phyloP scores from a whole-genome alignment of 2,888 invertebrate species.

The Cryptosula pallasiana region DNA sequence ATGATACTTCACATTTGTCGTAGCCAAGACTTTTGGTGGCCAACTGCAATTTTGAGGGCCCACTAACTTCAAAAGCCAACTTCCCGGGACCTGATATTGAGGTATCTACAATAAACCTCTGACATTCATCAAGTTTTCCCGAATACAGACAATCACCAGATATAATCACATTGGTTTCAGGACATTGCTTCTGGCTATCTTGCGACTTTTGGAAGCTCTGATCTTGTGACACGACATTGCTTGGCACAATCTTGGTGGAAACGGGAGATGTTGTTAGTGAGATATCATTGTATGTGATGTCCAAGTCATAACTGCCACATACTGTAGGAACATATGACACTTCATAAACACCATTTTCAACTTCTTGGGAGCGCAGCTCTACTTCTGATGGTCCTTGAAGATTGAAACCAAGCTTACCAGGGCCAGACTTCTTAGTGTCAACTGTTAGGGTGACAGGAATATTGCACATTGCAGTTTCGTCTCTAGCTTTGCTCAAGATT shows the following conservation, averaged over 20 bases:
- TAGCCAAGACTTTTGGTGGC: slow-evolving; percentile 71
- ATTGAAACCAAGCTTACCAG: slow-evolving; percentile 90
- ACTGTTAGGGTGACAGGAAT: slow-evolving; percentile 43
- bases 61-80: slow-evolving; percentile 77
- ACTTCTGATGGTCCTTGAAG: slow-evolving; percentile 98
- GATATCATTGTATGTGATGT: slow-evolving; percentile 78
- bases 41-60: slow-evolving; percentile 65
- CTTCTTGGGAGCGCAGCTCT: slow-evolving; percentile 89
- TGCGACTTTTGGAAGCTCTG: background rate
- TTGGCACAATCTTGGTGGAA: background rate
- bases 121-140: background rate
- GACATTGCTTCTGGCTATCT: background rate
- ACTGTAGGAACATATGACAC: slow-evolving; percentile 95
- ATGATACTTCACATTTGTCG: slow-evolving; percentile 77
- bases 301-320: slow-evolving; percentile 94
- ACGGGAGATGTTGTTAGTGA: background rate
- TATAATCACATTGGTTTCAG: background rate
- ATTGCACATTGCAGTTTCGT: slow-evolving; percentile 64
- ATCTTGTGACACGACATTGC: background rate
- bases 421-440: slow-evolving; percentile 60
- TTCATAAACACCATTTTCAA: slow-evolving; percentile 87
- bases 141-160: background rate
- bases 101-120: background rate
- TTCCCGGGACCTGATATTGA: slow-evolving; percentile 67
- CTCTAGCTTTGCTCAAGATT: slow-evolving; percentile 66